These are phyloP conservation scores for Malacoctenus gilli DNA, from an alignment of 2,797 vertebrate genomes.

Conservation along the genomic window DNA sequence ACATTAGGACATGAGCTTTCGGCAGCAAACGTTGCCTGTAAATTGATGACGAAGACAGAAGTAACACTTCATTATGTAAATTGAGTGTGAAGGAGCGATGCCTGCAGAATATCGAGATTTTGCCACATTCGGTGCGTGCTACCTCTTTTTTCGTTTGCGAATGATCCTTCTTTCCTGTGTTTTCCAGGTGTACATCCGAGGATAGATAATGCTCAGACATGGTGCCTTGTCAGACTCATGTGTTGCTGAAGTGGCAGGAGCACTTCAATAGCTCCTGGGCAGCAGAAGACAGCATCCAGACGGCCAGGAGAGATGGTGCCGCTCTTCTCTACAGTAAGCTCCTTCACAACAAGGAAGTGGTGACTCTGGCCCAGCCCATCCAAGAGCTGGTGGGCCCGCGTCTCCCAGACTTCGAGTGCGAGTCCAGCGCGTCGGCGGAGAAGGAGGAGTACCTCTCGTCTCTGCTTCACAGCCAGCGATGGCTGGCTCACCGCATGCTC, in stretches of 20 bases:
- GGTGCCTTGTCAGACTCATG: slow-evolving; percentile 85
- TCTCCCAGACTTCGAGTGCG: slow-evolving; percentile 85
- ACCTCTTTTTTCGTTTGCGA: not conserved
- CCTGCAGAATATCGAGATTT: slow-evolving; percentile 13
- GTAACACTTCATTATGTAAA: slow-evolving; percentile 27
- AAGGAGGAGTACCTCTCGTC: slow-evolving; percentile 83
- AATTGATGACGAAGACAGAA: slow-evolving; percentile 7
- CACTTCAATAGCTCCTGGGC: slow-evolving; percentile 88
- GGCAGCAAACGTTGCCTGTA: slow-evolving; percentile 28
- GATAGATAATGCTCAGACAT: slow-evolving; percentile 83
- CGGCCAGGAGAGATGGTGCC: slow-evolving; percentile 74
- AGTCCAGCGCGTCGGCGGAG: slow-evolving; percentile 79
- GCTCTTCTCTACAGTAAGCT: slow-evolving; percentile 81
- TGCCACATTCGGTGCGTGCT: not conserved
- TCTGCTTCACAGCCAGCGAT: slow-evolving; percentile 83
- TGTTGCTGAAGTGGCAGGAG: slow-evolving; percentile 88
- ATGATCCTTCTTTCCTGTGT: slow-evolving; percentile 5
- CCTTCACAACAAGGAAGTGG: slow-evolving; percentile 83
- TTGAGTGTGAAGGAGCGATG: slow-evolving; percentile 13
- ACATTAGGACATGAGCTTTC: slow-evolving; percentile 22
- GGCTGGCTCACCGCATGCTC: slow-evolving; percentile 81
- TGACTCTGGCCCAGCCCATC: slow-evolving; percentile 82
- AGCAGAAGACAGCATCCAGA: slow-evolving; percentile 78
- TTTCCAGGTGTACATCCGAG: slow-evolving; percentile 62
- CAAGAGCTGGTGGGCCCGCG: slow-evolving; percentile 84